Evolutionary conservation across 2,113 vertebrate genomes (phyloP).

Genomic region (Morone saxatilis): DNA sequence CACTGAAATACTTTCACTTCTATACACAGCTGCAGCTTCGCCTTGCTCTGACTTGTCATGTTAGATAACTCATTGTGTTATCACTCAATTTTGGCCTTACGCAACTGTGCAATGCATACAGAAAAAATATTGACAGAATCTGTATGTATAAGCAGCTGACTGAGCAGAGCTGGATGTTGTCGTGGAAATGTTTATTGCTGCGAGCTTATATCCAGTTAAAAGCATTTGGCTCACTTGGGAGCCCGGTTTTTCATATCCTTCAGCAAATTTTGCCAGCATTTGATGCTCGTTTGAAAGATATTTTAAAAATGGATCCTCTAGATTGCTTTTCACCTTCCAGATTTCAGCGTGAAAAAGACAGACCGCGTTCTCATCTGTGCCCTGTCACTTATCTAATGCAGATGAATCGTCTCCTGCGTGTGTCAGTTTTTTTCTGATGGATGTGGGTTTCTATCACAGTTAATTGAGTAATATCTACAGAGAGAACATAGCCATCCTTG

Average conservation of each 20-base stretch:
- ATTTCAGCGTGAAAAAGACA: constrained; percentile 15
- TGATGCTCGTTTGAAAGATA: background rate
- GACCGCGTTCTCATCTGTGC: constrained; percentile 17
- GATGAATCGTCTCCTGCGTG: constrained; percentile 54
- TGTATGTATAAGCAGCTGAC: constrained; percentile 29
- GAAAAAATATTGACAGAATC: constrained; percentile 23
- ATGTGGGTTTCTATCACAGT: constrained; percentile 36
- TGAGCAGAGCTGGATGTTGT: constrained; percentile 10
- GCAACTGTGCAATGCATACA: constrained; percentile 8
- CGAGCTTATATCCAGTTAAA: constrained; percentile 35
- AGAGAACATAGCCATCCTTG: constrained; percentile 41
- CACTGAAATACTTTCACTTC: constrained; percentile 56
- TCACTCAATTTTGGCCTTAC: constrained; percentile 19
- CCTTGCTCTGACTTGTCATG: constrained; percentile 68
- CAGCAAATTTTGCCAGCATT: constrained; percentile 16
- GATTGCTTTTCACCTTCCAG: constrained; percentile 7
- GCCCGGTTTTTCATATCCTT: constrained; percentile 32
- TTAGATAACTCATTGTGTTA: constrained; percentile 60
- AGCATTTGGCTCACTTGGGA: constrained; percentile 21
- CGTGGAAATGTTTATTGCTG: constrained; percentile 27
- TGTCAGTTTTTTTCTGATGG: constrained; percentile 42
- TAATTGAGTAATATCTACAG: constrained; percentile 61
- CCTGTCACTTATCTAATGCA: constrained; percentile 62
- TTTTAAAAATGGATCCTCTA: constrained; percentile 16
- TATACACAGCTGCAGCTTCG: constrained; percentile 44